Base-by-base conservation (phyloP, 1,140 invertebrate species). In the Drosophila funebris region DNA sequence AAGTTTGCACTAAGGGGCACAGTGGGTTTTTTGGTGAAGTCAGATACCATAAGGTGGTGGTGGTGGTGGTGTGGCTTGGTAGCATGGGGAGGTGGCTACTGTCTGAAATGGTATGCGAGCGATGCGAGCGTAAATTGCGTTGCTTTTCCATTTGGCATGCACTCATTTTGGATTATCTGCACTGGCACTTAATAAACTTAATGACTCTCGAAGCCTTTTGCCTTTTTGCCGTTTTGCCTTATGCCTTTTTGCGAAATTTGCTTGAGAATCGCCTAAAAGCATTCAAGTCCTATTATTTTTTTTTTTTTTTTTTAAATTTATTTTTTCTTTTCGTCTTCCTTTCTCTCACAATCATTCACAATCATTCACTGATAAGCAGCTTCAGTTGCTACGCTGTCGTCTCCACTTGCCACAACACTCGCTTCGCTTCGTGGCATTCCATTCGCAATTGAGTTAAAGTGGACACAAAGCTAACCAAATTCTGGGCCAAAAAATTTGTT, bases 151-250 rank as follows among this genome's bases (percentile, higher is more conserved):
- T 66, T 85, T 80, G 80, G 81, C 81, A 76, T 85, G 80, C 80
- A 84, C 77, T 84, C 73, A 84, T 85, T 84, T 80, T 67, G 69
- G 81, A 66, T 85, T 84, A 84, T 84, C 81, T 84, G 73, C 77
- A 69, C 61, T 54, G 39, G 76, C 80, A 85, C 81, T 84, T 84
- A 84, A 84, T 85, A 84, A 85, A 80, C 81, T 81, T 85, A 84
- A 84, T 85, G 81, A 85, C 81, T 85, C 73, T 82, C 66, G 70
- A 83, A 78, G 60, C 79, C 61, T 57, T 74, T 72, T 57, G 41
- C 14, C 36, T 13, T 62, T 62, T 56, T n/a, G n/a, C n/a, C n/a
- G n/a, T n/a, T n/a, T n/a, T n/a, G 60, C 79, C 61, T 57, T 74
- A 66, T 57, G 41, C 14, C 36, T 13, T 62, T 62, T 56, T n/a